Percentiles rank a stretch among this genome's conserved stretches.
Conservation (phyloP, 2,113 vertebrate genomes). For the Solenodon paradoxus region DNA sequence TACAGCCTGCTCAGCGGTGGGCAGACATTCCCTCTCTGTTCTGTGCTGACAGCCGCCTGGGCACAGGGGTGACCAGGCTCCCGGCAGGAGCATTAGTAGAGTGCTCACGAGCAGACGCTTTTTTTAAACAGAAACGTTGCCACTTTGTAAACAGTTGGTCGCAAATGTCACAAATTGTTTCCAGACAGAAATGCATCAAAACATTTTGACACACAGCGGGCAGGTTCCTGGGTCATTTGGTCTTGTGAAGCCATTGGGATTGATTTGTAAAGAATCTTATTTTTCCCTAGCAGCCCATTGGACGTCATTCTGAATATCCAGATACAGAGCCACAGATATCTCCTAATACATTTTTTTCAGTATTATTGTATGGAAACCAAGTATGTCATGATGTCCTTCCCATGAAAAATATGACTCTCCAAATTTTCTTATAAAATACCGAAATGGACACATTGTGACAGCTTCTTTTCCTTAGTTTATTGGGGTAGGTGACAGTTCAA, state of each 20-base stretch:
- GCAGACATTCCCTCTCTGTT: too few species aligned
- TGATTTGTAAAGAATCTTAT: neutral
- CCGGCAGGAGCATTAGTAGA: too few species aligned
- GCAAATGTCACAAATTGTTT: neutral
- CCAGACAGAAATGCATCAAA: neutral
- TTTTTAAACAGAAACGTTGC: neutral
- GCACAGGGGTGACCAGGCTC: too few species aligned
- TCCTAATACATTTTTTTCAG: neutral
- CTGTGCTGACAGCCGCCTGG: too few species aligned
- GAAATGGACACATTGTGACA: neutral
- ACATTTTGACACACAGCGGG: neutral
- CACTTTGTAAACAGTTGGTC: neutral
- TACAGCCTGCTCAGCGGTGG: neutral
- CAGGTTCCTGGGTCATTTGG: neutral
- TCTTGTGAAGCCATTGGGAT: neutral
- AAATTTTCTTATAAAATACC: neutral
- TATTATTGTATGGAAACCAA: neutral
- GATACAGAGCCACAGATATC: neutral
- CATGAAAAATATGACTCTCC: neutral
- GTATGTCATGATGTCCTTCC: neutral
- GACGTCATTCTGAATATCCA: neutral
- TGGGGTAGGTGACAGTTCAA: neutral
- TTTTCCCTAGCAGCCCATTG: neutral
- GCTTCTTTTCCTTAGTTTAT: neutral
- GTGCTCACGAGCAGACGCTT: too few species aligned